Evolutionary conservation across 2,113 vertebrate genomes (phyloP), one percentile per base, ranked within the genome.

Genomic region (Grammomys dolichurus): DNA sequence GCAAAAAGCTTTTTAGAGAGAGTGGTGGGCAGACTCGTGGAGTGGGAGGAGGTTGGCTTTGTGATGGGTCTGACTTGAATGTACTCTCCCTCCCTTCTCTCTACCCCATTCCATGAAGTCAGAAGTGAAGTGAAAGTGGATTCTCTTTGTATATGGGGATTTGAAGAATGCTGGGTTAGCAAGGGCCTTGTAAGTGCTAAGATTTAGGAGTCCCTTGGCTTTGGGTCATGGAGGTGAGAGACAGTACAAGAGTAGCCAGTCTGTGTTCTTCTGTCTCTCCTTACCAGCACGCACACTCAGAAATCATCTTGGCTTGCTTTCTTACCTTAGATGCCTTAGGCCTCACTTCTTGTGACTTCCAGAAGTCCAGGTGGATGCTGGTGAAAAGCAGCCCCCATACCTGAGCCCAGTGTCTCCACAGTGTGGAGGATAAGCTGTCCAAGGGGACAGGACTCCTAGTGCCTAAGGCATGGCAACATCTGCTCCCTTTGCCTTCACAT

Each of bases 1-100:
- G 58, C 87, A 97, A 84, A 98, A 96, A 98, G 96, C 94, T 94
- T 98, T 97, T 98, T 95, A 97, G 96, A 97, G 92, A 97, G 93
- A 96, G 75, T 86, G 65, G 85, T 87, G 76, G 95, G 87, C 77
- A 95, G 95, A 58, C 85, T 58, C 1, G 43, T 65, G 58, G 73
- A 85, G 77, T 89, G 46, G 91, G 54, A 58, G 75, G 77, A 88
- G 67, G 26, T 73, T 54, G 81, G 92, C 81, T 77, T 51, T 31
- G 31, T 33, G 58, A 72, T 89, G 89, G 36, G 56, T 90, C 90
- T 96, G 95, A 93, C 90, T 97, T 76, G 77, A 96, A 87, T 91
- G 26, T 14, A 26, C 40, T n/a, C 65, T 26, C 58, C 4, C 76
- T 75, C 56, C 2, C 48, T 75, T 69, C 86, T 75, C 2, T 58